Base-by-base conservation (phyloP, 1,140 invertebrate genomes). In the Phthorimaea operculella region DNA sequence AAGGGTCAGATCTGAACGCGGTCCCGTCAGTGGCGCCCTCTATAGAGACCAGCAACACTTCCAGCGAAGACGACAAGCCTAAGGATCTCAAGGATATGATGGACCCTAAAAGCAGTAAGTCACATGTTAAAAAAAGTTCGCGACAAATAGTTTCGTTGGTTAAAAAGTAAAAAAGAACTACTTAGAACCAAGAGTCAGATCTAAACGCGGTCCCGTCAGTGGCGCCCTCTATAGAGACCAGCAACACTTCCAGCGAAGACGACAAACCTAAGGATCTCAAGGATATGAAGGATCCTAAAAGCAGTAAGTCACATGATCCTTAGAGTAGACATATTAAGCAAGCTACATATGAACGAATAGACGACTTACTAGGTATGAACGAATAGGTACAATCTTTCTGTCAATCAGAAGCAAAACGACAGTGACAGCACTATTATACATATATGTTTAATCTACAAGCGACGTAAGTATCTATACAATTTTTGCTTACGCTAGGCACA, bases 191-290 rank as follows among this genome's bases (percentile, higher is more conserved):
- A n/a, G 79, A 84, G 60, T 78, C 81, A 16, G 81, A 84, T 49
- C 48, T 84, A 54, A 83, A 81, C 58, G 76, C 82, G 9, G 74
- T 74, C 12, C 76, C 79, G 7, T 70, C 75, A 5, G 51, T 63
- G 0, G 60, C 74, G 34, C 57, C 67, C 1, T 73, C 73, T n/a
- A 64, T 74, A 21, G 76, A 80, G 34, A 68, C 73, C 44, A 78
- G 75, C 63, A 73, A 75, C 33, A 75, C 79, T n/a, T 78, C 79
- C 42, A 83, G 78, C 52, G 83, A 86, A 21, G 82, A 86, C 55
- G 83, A 86, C 60, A 86, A 79, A 55, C 83, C 86, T 0, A 86
- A 85, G 66, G 81, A 84, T 18, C 80, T 84, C 0, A 86, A 84
- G 66, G 81, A 83, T 18, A 4, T 28, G 21, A 28, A 28, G 21